A percentile compares a stretch with the other conserved stretches of the same genome.
Evolutionary conservation across 1,140 invertebrate genomes (phyloP).

Genomic region (Aporrectodea caliginosa): DNA sequence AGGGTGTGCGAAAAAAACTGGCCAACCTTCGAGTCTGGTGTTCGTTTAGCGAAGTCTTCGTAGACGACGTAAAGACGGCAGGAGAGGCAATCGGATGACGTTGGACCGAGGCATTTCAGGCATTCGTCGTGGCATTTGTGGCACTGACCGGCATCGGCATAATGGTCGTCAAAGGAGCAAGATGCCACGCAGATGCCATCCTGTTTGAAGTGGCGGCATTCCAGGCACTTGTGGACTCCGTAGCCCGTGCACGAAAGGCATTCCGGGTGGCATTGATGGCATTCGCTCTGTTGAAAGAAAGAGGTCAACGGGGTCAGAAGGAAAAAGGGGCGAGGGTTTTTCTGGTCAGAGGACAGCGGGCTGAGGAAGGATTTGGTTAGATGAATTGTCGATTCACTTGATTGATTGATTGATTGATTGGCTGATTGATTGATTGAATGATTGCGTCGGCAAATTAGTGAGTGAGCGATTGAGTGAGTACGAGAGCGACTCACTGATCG

Average conservation of each 20-base stretch:
- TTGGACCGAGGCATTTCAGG: conserved; percentile 74
- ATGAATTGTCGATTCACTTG: no score
- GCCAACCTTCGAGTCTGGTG: no score
- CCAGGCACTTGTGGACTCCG: conserved; percentile 36
- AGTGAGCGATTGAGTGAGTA: no score
- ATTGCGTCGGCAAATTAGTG: no score
- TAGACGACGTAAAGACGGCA: conserved; percentile 84
- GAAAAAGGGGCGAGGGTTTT: neutral
- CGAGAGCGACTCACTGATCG: no score
- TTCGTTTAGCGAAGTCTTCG: conserved; percentile 51
- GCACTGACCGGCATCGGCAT: conserved; percentile 65
- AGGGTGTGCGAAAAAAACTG: no score
- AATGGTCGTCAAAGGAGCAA: conserved; percentile 9
- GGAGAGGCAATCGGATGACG: conserved; percentile 70
- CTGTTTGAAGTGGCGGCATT: conserved; percentile 40
- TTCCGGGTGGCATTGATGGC: conserved; percentile 73
- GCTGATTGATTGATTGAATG: neutral
- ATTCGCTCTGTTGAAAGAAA: conserved; percentile 33
- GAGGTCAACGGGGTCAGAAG: neutral
- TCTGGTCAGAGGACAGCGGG: neutral
- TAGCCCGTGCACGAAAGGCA: conserved; percentile 74
- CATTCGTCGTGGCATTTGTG: conserved; percentile 90
- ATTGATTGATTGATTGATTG: neutral
- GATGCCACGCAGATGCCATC: conserved; percentile 32
- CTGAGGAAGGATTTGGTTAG: neutral